Base-by-base conservation (phyloP, 2,113 vertebrate genomes). In the Illadopsis cleaveri region DNA sequence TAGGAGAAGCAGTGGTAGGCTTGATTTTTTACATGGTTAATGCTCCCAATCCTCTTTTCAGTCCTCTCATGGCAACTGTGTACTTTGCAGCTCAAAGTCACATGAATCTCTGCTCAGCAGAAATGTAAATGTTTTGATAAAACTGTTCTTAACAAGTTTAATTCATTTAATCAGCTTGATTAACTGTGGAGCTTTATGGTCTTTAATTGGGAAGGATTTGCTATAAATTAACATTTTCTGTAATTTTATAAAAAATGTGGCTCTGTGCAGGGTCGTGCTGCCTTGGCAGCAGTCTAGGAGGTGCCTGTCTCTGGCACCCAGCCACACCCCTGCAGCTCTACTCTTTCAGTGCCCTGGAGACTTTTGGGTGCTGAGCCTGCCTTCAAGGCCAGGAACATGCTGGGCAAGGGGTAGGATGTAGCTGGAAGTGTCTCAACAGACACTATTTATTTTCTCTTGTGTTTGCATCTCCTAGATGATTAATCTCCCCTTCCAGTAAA, bases 81-180 rank as follows among this genome's bases (percentile, higher is more conserved):
- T 96, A 90, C 95, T 97, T 94, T 91, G 90, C 72, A 75, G 83
- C 80, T 93, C 69, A 54, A 80, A 93, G 92, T 82, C 91, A 51
- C 72, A 91, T 97, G 95, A 96, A 97, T 95, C 80, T 97, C 82
- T 81, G 93, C 89, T 93, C 90, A 96, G 93, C 84, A 93, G 94
- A 96, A 97, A 96, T 82, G 96, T 96, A 97, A 98, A 98, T 93
- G 95, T 98, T 98, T 98, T 95, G 97, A 94, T 95, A 97, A 94
- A 91, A 42, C 68, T 48, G 48, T 95, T 94, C 94, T 86, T 95
- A 91, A 54, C 35, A 69, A 82, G 53, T 91, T 94, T 94, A 95
- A 97, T 94, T 83, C 70, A 17, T 90, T 91, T 94, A 85, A 65
- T 65, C 66, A 89, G 56, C 90, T 92, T 97, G 96, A 98, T 93